Evolutionary conservation across 1,140 invertebrate species (phyloP).

Genomic region (Cyclina sinensis): DNA sequence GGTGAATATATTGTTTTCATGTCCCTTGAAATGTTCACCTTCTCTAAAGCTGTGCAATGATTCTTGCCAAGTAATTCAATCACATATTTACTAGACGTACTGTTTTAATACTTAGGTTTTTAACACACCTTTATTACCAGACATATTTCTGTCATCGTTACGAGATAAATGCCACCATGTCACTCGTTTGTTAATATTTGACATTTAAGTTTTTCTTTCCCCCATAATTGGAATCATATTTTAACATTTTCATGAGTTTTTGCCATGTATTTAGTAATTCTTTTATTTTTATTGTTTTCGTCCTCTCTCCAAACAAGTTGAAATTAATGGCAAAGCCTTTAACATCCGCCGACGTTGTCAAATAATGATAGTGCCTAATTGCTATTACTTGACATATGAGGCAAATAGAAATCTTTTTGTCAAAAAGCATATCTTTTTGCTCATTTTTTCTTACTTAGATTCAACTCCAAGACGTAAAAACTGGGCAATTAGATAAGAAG

Average conservation of each 20-base stretch:
- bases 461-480: conserved; percentile 1
- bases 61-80: too few relatives aligned
- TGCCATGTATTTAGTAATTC: conserved; percentile 22
- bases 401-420: neutral
- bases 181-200: conserved; percentile 21
- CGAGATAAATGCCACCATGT: conserved; percentile 12
- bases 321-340: conserved; percentile 45
- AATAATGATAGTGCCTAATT: conserved; percentile 29
- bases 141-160: conserved; percentile 25
- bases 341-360: conserved; percentile 44
- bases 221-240: conserved; percentile 44
- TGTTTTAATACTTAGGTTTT: neutral
- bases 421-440: conserved; percentile 12
- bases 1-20: too few relatives aligned
- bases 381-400: conserved; percentile 2
- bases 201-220: conserved; percentile 40
- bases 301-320: conserved; percentile 29
- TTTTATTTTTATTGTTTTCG: neutral
- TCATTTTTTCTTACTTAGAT: neutral
- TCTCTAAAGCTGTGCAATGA: too few relatives aligned
- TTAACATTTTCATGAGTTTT: conserved; percentile 41
- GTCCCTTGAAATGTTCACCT: too few relatives aligned
- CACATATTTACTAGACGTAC: too few relatives aligned
- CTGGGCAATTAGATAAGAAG: neutral
- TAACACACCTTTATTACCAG: conserved; percentile 8